These are phyloP conservation scores for Dicyrtomina minuta DNA, from an alignment of 2,888 invertebrate species.

Conservation along the genomic window DNA sequence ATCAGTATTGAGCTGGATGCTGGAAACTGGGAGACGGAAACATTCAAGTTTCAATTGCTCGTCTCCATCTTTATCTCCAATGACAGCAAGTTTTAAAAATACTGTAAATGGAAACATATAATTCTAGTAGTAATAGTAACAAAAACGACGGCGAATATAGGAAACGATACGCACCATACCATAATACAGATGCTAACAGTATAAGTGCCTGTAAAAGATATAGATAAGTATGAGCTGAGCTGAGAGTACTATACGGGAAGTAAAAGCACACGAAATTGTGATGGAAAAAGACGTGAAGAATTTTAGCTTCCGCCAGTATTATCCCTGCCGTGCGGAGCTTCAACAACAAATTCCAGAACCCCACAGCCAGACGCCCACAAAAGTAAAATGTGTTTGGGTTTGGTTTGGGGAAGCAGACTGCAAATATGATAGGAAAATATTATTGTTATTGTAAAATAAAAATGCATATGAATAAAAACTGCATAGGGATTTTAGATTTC, in stretches of 20 bases:
- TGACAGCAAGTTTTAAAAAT: neutral
- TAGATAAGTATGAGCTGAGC: too few species aligned
- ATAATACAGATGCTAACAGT: too few species aligned
- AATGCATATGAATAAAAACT: neutral
- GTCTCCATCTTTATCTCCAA: neutral
- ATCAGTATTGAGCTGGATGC: too few species aligned
- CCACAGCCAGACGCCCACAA: too few species aligned
- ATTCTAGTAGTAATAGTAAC: too few species aligned
- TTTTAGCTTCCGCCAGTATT: neutral
- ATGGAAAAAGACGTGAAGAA: neutral
- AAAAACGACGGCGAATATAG: conserved; percentile 4
- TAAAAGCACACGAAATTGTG: neutral
- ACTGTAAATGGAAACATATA: neutral
- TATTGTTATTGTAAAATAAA: conserved; percentile 13
- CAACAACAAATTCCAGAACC: too few species aligned
- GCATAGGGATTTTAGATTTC: too few species aligned
- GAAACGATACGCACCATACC: too few species aligned
- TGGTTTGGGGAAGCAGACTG: neutral
- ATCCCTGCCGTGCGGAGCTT: too few species aligned
- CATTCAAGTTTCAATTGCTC: neutral
- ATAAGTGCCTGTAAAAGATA: too few species aligned
- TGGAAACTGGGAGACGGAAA: neutral
- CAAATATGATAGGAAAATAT: conserved; percentile 20
- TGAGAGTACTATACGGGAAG: conserved; percentile 1
- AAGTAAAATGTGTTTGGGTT: neutral